Evolutionary conservation across 2,113 vertebrate species (phyloP).

Genomic region (Trochalopteron elliotii): DNA sequence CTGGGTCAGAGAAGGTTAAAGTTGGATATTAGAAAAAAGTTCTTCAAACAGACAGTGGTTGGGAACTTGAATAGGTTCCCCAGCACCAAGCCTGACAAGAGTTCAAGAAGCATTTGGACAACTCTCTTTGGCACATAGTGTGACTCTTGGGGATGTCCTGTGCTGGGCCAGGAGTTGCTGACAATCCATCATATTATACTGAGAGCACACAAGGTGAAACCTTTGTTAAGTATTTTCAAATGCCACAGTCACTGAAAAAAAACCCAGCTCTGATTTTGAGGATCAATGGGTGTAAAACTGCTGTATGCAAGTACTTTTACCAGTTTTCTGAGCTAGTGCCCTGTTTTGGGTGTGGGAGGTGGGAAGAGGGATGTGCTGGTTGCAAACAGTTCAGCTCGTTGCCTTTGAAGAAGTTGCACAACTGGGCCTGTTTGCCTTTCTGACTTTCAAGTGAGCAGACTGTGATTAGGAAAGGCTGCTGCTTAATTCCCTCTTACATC

Average conservation of each 20-base stretch:
- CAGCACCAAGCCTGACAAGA: background rate
- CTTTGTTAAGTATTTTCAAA: background rate
- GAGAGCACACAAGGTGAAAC: background rate
- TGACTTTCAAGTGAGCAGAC: background rate
- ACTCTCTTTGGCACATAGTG: background rate
- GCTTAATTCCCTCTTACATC: background rate
- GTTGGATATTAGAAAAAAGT: background rate
- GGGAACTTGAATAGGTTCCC: background rate
- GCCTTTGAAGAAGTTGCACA: background rate
- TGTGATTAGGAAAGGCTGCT: background rate
- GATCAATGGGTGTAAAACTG: background rate
- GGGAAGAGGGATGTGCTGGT: background rate
- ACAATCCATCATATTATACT: background rate
- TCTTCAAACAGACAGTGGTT: background rate
- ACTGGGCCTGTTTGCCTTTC: background rate
- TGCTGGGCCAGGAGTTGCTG: background rate
- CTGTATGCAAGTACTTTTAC: background rate
- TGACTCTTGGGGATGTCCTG: background rate
- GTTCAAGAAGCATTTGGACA: background rate
- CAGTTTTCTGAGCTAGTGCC: background rate
- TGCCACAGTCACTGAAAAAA: background rate
- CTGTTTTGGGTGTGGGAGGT: background rate
- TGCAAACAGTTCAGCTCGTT: background rate
- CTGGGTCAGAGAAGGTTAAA: background rate
- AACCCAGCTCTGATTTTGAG: background rate